Percentiles rank a stretch among this genome's conserved stretches.
phyloP scores from a whole-genome alignment of 1,140 invertebrate genomes.

The Dreissena polymorpha region DNA sequence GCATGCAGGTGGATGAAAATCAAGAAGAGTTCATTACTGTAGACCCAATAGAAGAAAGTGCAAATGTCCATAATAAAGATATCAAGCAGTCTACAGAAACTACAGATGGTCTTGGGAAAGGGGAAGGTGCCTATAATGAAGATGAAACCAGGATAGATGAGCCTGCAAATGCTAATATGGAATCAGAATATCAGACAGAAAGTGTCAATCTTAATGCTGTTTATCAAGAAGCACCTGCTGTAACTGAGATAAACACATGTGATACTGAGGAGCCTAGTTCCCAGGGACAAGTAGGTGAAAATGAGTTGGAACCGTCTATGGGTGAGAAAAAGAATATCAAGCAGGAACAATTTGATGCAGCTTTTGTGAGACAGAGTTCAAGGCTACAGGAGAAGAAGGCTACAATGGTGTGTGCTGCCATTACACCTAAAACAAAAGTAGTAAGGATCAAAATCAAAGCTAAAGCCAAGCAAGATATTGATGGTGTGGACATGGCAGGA shows the following conservation, averaged over 20 bases:
- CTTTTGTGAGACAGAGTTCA: not conserved
- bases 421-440: not conserved
- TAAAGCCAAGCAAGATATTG: not conserved
- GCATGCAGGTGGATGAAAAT: not conserved
- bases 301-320: not conserved
- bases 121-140: no score
- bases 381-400: not conserved
- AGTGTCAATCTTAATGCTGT: not conserved
- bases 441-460: not conserved
- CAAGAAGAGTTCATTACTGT: not conserved
- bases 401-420: not conserved
- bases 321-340: not conserved
- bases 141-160: not conserved
- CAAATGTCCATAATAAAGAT: not conserved
- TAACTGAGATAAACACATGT: no score
- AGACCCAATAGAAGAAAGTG: not conserved
- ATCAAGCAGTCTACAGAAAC: no score
- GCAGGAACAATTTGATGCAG: not conserved
- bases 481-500: not conserved
- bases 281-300: not conserved
- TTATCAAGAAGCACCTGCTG: no score
- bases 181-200: not conserved
- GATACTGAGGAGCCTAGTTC: no score
- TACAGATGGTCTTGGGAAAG: no score
- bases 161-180: not conserved